phyloP scores from a whole-genome alignment of 2,888 invertebrate species.

The Synanthedon formicaeformis region DNA sequence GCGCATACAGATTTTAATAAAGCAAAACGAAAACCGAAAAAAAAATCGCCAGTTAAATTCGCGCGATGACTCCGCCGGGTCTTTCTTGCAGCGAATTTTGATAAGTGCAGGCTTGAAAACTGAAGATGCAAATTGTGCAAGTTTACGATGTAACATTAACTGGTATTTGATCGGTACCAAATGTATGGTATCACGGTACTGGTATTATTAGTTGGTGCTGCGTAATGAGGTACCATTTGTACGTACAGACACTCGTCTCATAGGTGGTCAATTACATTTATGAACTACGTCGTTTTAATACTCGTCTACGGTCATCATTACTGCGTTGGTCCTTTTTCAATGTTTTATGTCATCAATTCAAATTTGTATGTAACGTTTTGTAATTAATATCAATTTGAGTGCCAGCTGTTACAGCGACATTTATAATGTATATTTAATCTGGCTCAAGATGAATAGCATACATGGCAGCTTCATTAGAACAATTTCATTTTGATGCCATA shows the following conservation, averaged over 20 bases:
- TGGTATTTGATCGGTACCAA: constrained; percentile 37
- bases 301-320: not conserved
- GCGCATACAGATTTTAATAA: constrained; percentile 38
- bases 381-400: not conserved
- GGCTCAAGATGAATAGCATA: too few relatives aligned
- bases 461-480: too few relatives aligned
- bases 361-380: constrained; percentile 1
- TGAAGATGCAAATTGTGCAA: constrained; percentile 29
- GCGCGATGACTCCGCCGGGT: constrained; percentile 8
- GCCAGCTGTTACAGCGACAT: not conserved
- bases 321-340: not conserved
- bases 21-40: constrained; percentile 8
- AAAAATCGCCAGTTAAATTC: constrained; percentile 9
- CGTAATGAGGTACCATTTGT: constrained; percentile 17
- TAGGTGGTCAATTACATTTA: not conserved
- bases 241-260: constrained; percentile 10
- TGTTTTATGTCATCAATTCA: constrained; percentile 2
- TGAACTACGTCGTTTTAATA: not conserved
- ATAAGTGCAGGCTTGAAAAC: constrained; percentile 34
- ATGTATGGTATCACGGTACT: constrained; percentile 19
- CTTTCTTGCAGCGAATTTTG: constrained; percentile 31
- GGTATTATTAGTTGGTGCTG: constrained; percentile 5
- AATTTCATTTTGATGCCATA: too few relatives aligned
- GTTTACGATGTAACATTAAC: constrained; percentile 44
- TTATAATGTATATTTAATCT: too few relatives aligned